These are phyloP conservation scores for Omphaloscelis lunosa DNA, from an alignment of 2,888 invertebrate genomes.

Conservation along the genomic window DNA sequence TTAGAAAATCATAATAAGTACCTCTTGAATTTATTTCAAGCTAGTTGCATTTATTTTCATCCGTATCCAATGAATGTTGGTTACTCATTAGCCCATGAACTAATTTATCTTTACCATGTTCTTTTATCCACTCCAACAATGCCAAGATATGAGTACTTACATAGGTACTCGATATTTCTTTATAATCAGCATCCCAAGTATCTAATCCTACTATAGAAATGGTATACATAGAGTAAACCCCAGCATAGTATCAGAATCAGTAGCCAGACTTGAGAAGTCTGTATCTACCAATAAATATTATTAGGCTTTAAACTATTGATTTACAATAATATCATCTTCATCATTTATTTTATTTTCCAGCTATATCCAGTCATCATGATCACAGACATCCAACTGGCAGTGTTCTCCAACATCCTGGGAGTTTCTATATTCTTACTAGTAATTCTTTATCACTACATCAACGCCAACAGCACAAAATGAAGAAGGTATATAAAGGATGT, in stretches of 20 bases:
- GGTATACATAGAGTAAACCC: not conserved
- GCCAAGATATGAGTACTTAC: not conserved
- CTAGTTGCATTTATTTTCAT: not conserved
- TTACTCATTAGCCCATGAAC: not conserved
- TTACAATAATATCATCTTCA: not conserved
- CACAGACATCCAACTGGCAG: slow-evolving; percentile 98
- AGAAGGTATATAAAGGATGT: slow-evolving; percentile 60
- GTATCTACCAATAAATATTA: not conserved
- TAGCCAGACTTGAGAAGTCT: not conserved
- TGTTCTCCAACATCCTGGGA: slow-evolving; percentile 98
- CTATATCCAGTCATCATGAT: slow-evolving; percentile 92
- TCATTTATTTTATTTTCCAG: slow-evolving; percentile 60
- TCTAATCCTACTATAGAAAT: not conserved
- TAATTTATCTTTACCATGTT: not conserved
- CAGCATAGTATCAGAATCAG: too few relatives aligned
- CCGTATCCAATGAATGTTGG: not conserved
- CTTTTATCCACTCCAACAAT: not conserved
- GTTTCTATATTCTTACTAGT: slow-evolving; percentile 97
- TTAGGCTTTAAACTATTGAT: not conserved
- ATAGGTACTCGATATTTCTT: not conserved
- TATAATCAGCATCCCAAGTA: not conserved
- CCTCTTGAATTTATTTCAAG: not conserved
- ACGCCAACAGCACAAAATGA: slow-evolving; percentile 94
- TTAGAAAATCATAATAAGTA: not conserved
- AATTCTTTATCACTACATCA: slow-evolving; percentile 99